These are phyloP conservation scores for Neopipo cinnamomea DNA, from an alignment of 2,113 vertebrate genomes.

Conservation along the genomic window DNA sequence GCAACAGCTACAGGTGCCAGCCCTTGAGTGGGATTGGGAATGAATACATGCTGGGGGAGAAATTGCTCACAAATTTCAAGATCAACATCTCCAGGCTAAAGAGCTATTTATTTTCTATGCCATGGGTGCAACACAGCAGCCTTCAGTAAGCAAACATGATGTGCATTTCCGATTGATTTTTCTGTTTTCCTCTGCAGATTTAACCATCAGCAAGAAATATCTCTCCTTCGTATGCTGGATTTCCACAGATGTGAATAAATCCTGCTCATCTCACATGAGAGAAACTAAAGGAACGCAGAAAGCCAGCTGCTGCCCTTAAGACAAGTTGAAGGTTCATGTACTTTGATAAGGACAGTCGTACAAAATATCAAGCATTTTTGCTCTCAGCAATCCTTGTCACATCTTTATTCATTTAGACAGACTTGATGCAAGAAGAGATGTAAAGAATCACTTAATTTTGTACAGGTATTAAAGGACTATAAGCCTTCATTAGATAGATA, in stretches of 20 bases:
- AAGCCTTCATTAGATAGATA: constrained; percentile 31
- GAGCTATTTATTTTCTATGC: constrained; percentile 52
- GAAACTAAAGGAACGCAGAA: constrained; percentile 1
- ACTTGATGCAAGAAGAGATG: constrained; percentile 14
- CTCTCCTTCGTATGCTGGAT: constrained; percentile 9
- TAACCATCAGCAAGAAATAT: constrained; percentile 41
- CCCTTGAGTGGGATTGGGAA: constrained; percentile 27
- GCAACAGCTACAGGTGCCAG: constrained; percentile 25
- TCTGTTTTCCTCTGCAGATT: constrained; percentile 35
- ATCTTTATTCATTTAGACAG: constrained; percentile 30
- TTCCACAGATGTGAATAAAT: constrained; percentile 40
- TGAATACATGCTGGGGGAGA: constrained; percentile 38
- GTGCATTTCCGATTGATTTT: constrained; percentile 46
- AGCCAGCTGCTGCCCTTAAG: constrained; percentile 42
- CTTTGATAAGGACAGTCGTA: constrained; percentile 27
- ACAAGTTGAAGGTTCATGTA: constrained; percentile 13
- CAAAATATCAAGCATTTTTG: constrained; percentile 17
- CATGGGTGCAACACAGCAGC: constrained; percentile 36
- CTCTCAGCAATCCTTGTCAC: constrained; percentile 38
- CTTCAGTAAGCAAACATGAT: constrained; percentile 3
- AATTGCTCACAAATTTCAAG: constrained; percentile 61
- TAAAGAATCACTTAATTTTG: constrained; percentile 48
- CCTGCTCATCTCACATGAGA: not conserved
- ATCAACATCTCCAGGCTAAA: constrained; percentile 48
- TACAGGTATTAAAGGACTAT: constrained; percentile 29